phyloP scores from a whole-genome alignment of 1,140 invertebrate genomes.

The Calliopsis andreniformis region DNA sequence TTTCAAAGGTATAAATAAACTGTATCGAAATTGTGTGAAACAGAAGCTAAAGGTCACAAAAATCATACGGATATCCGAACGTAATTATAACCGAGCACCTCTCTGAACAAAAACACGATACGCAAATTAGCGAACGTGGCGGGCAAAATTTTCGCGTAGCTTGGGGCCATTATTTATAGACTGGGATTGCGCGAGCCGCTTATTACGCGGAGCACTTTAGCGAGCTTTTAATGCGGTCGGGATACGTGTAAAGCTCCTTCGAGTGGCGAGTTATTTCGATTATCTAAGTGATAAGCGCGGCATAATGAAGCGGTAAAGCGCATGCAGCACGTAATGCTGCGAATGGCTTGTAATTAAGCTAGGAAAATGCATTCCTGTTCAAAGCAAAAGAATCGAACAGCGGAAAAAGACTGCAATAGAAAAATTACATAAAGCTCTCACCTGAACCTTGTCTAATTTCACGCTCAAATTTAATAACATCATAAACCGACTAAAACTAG shows the following conservation, averaged over 20 bases:
- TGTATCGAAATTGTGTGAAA: too few relatives aligned
- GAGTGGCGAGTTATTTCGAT: slow-evolving; percentile 29
- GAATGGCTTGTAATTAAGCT: slow-evolving; percentile 8
- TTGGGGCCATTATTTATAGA: background rate
- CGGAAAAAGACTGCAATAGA: too few relatives aligned
- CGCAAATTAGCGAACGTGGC: background rate
- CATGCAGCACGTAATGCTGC: slow-evolving; percentile 6
- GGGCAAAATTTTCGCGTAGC: background rate
- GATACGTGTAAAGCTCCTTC: background rate
- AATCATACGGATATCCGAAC: too few relatives aligned
- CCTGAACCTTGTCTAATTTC: too few relatives aligned
- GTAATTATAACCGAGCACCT: too few relatives aligned
- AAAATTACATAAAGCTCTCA: too few relatives aligned
- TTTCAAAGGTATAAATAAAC: too few relatives aligned
- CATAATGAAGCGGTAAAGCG: slow-evolving; percentile 24
- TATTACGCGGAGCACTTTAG: background rate
- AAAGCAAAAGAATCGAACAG: background rate
- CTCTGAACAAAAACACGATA: too few relatives aligned
- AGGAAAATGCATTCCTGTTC: background rate
- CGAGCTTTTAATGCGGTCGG: background rate
- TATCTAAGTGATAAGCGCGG: slow-evolving; percentile 19
- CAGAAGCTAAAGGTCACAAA: too few relatives aligned
- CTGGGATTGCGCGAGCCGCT: background rate
- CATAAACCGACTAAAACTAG: too few relatives aligned
- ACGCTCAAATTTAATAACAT: too few relatives aligned